Evolutionary conservation across 1,140 invertebrate species (phyloP).

Genomic region (Luehdorfia chinensis): DNA sequence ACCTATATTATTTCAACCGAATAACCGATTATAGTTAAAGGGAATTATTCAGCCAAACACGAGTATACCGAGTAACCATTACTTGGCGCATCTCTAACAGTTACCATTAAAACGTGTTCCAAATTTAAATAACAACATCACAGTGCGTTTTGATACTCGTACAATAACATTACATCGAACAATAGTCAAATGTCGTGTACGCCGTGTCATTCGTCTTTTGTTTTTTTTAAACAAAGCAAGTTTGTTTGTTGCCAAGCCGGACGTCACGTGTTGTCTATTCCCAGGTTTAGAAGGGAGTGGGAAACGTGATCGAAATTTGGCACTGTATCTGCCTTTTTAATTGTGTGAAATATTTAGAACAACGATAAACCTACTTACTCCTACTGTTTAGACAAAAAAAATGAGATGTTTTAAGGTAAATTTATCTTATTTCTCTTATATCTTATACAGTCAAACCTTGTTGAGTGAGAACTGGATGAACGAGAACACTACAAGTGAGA

Average conservation of each 20-base stretch:
- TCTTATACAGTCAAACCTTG: too few species aligned
- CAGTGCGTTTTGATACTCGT: background rate
- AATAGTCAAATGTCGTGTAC: constrained; percentile 1
- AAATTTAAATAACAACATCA: background rate
- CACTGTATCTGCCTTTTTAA: background rate
- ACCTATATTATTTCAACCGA: too few species aligned
- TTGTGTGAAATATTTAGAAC: background rate
- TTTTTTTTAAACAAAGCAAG: background rate
- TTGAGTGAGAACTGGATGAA: too few species aligned
- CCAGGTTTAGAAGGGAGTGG: background rate
- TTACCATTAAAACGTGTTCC: background rate
- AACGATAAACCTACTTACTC: background rate
- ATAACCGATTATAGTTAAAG: too few species aligned
- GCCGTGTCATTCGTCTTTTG: background rate
- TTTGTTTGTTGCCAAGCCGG: background rate
- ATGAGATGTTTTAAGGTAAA: too few species aligned
- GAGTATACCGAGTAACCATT: too few species aligned
- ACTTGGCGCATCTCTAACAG: background rate
- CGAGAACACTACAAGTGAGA: too few species aligned
- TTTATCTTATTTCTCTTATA: too few species aligned
- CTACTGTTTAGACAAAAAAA: too few species aligned
- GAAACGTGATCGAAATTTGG: constrained; percentile 2
- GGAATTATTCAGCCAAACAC: too few species aligned
- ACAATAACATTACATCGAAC: background rate
- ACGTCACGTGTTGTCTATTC: constrained; percentile 1